Conservation (phyloP, 2,797 vertebrate species). For the Diplodus puntazzo region DNA sequence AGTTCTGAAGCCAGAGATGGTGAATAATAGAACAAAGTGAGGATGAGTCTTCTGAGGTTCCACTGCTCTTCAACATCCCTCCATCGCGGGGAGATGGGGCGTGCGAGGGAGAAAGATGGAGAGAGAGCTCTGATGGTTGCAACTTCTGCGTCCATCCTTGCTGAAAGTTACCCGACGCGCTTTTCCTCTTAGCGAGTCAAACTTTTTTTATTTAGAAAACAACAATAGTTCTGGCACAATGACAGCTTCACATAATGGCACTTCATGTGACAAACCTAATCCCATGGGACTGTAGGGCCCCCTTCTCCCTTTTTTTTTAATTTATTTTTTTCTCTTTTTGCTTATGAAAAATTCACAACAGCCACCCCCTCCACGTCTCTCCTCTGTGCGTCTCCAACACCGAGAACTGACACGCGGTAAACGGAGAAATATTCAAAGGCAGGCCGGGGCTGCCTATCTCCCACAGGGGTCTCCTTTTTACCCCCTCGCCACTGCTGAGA, state of each 20-base stretch:
- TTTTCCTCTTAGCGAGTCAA: conserved; percentile 23
- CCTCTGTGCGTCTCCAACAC: conserved; percentile 67
- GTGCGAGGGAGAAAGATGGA: conserved; percentile 40
- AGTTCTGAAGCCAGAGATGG: conserved; percentile 86
- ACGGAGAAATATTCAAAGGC: conserved; percentile 81
- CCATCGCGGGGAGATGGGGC: conserved; percentile 63
- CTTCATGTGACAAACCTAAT: conserved; percentile 50
- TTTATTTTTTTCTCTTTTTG: conserved; percentile 5
- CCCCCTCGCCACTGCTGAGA: conserved; percentile 68
- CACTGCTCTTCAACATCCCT: conserved; percentile 80
- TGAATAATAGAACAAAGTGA: conserved; percentile 92
- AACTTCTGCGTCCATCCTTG: conserved; percentile 55
- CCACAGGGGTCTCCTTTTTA: conserved; percentile 76
- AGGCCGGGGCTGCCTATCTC: conserved; percentile 65
- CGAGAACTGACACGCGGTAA: conserved; percentile 76
- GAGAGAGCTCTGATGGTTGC: conserved; percentile 38
- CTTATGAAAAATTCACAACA: conserved; percentile 76
- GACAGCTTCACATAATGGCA: conserved; percentile 32
- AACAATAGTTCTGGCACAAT: conserved; percentile 21
- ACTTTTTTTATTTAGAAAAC: conserved; percentile 43
- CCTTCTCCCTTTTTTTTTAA: conserved; percentile 15
- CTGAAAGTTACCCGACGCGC: conserved; percentile 57
- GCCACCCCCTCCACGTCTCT: conserved; percentile 37
- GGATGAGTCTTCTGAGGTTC: conserved; percentile 85
- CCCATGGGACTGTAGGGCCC: conserved; percentile 42